Percentiles rank a stretch among this genome's conserved stretches.
Evolutionary conservation across 2,113 vertebrate genomes (phyloP).

Genomic region (Myrmophylax atrothorax): DNA sequence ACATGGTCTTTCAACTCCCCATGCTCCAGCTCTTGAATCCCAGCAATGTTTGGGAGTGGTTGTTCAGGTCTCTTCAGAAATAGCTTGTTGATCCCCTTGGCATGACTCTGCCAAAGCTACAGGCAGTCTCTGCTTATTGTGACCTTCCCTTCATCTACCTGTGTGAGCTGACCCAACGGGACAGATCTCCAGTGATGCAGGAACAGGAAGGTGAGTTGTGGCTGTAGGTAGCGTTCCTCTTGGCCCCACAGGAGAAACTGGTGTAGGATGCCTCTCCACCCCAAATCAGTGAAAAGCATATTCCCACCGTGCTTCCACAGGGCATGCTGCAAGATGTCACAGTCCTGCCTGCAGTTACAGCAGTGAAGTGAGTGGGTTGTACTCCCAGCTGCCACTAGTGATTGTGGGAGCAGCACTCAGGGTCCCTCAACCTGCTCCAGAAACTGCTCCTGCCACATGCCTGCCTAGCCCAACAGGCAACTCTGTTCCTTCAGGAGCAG

Average conservation of each 20-base stretch:
- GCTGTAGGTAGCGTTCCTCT: background rate
- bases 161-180: background rate
- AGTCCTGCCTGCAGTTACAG: background rate
- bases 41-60: background rate
- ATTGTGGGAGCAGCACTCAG: accelerated
- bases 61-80: background rate
- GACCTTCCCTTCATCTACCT: background rate
- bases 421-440: background rate
- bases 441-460: background rate
- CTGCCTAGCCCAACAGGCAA: constrained; percentile 5
- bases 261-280: background rate
- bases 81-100: background rate
- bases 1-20: background rate
- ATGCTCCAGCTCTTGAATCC: background rate
- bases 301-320: accelerated
- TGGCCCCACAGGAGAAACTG: background rate
- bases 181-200: background rate
- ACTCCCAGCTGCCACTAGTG: background rate
- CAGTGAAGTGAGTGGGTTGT: background rate
- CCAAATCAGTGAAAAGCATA: background rate
- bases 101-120: background rate
- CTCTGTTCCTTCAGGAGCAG: constrained; percentile 8
- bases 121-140: background rate
- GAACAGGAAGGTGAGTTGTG: background rate
- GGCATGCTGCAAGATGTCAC: background rate